Percentiles rank a stretch among this genome's conserved stretches.
These are phyloP conservation scores for Cyphomyrmex costatus DNA, from an alignment of 1,140 invertebrate genomes.

Conservation along the genomic window DNA sequence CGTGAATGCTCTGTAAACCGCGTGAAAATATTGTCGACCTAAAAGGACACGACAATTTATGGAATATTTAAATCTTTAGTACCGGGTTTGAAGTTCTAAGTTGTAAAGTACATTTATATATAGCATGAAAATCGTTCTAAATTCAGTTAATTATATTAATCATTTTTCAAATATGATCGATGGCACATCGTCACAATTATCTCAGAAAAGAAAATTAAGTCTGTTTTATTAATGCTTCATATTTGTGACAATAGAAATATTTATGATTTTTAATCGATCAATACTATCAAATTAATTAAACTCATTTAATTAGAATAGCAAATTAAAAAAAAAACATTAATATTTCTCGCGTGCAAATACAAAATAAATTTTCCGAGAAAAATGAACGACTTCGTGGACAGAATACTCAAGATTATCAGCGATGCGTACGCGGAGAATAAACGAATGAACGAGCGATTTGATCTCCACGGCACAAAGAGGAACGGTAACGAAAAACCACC, in stretches of 20 bases:
- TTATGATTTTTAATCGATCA: constrained; percentile 14
- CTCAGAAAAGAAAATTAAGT: background rate
- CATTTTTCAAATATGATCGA: background rate
- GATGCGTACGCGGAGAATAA: constrained; percentile 9
- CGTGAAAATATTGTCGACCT: constrained; percentile 32
- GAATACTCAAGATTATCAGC: constrained; percentile 54
- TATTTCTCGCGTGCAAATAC: constrained; percentile 35
- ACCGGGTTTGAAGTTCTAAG: background rate
- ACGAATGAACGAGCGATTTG: constrained; percentile 31
- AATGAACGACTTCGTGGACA: constrained; percentile 43
- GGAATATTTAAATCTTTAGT: constrained; percentile 24
- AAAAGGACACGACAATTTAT: constrained; percentile 21
- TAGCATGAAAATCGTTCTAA: background rate
- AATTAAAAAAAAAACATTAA: constrained; percentile 31
- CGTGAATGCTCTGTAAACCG: constrained; percentile 48
- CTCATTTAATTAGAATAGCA: constrained; percentile 31
- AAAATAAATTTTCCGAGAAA: constrained; percentile 33
- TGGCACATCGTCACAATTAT: background rate
- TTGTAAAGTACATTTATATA: background rate
- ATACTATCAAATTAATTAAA: constrained; percentile 44
- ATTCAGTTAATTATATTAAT: background rate
- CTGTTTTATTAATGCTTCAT: background rate
- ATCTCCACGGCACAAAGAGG: constrained; percentile 37
- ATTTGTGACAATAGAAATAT: background rate
- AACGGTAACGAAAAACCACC: constrained; percentile 40